phyloP scores from a whole-genome alignment of 2,113 vertebrate species.

The Cyprinus carpio region DNA sequence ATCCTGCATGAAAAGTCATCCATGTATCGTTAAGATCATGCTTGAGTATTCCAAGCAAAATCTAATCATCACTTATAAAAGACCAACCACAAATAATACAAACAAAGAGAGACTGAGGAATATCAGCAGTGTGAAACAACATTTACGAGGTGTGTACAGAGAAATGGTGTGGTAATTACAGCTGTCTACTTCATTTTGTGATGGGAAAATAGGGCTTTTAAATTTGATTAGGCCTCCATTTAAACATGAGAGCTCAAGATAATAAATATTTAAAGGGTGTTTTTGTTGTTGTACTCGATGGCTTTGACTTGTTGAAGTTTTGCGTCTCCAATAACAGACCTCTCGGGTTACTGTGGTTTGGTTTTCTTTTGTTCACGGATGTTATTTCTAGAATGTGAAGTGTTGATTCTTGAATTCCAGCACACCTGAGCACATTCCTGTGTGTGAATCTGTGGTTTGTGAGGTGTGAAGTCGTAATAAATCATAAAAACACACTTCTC shows the following conservation, averaged over 20 bases:
- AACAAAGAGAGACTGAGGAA: constrained; percentile 12
- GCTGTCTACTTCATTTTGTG: constrained; percentile 12
- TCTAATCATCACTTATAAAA: constrained; percentile 50
- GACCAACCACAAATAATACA: constrained; percentile 36
- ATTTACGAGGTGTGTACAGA: constrained; percentile 43
- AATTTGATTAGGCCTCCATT: constrained; percentile 21
- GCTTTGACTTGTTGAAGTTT: constrained; percentile 10
- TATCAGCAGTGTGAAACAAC: constrained; percentile 27
- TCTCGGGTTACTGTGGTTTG: constrained; percentile 1
- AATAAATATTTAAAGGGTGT: constrained; percentile 28
- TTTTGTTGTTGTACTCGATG: constrained; percentile 23
- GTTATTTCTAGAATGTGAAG: constrained; percentile 30
- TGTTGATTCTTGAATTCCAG: constrained; percentile 25
- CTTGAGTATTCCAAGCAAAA: constrained; percentile 5
- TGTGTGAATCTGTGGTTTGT: background rate
- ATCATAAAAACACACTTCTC: background rate
- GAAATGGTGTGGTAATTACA: constrained; percentile 24
- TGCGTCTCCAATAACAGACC: constrained; percentile 11
- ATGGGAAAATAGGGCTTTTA: constrained; percentile 43
- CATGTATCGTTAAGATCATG: constrained; percentile 13
- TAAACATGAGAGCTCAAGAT: constrained; percentile 17
- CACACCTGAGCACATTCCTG: background rate
- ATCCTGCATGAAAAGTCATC: constrained; percentile 1
- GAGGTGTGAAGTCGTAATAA: background rate
- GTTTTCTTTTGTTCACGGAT: constrained; percentile 31